Percentiles rank a stretch among this genome's conserved stretches.
Evolutionary conservation across 2,797 vertebrate species (phyloP).

Genomic region (Cygnus olor): DNA sequence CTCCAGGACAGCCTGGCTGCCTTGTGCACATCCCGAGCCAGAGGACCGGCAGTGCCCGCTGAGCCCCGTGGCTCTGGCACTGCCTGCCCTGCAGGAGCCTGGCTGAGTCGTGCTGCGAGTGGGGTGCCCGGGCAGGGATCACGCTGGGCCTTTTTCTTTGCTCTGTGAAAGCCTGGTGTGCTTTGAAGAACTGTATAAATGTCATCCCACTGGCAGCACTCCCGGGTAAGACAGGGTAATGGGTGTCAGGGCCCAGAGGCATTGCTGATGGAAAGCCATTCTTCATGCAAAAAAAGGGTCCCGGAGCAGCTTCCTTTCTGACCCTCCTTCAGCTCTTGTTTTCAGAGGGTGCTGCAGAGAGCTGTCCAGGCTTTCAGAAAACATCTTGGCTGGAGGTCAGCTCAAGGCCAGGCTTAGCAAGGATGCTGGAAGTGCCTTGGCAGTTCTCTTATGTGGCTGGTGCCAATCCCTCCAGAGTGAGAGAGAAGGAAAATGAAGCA

Average conservation of each 20-base stretch:
- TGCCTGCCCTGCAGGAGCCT: accelerated
- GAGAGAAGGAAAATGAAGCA: not conserved
- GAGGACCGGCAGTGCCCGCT: no score
- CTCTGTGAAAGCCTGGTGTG: not conserved
- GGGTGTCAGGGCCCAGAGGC: not conserved
- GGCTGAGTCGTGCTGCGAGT: accelerated
- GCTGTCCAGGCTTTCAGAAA: not conserved
- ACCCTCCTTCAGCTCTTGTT: not conserved
- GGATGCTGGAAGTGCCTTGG: not conserved
- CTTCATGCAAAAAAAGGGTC: not conserved
- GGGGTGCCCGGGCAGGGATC: accelerated
- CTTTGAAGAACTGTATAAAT: not conserved
- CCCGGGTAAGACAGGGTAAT: not conserved
- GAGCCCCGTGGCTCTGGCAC: not conserved
- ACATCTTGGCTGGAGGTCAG: not conserved
- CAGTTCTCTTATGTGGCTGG: not conserved
- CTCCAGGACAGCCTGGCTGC: accelerated
- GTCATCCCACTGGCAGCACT: not conserved
- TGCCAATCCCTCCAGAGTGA: not conserved
- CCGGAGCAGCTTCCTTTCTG: not conserved
- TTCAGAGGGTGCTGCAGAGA: not conserved
- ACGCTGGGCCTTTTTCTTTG: not conserved
- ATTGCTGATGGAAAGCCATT: not conserved
- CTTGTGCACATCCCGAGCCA: not conserved
- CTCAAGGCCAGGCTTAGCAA: not conserved